Base-by-base conservation (phyloP, 2,797 vertebrate species). In the Cygnus olor region DNA sequence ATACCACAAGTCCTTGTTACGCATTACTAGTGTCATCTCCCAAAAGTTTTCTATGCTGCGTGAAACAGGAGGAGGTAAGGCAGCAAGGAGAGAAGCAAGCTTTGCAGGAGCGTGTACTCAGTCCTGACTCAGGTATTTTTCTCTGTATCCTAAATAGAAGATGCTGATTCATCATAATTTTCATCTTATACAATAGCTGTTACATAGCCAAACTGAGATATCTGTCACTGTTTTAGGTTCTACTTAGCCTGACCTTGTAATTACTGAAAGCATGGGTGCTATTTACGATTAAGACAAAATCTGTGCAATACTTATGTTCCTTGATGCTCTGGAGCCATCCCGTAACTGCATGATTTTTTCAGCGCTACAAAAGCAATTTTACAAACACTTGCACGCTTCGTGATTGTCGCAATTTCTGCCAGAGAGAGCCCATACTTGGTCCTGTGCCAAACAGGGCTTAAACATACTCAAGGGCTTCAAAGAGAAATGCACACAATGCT, bases 401-500 rank as follows among this genome's bases (percentile, higher is more conserved):
- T 40, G 56, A 92, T 47, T 92, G 72, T 83, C 3, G 0, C 86
- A 72, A 20, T 92, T 93, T 88, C 94, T 97, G 90, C 92, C 90
- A 95, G 76, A 93, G 89, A 93, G 58, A 79, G 61, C 70, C 79
- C 73, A 84, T 70, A 70, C 73, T 90, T 97, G 96, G 93, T 92
- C 57, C 76, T 84, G 51, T 95, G 94, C 95, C 96, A 96, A 91
- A 80, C 70, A 64, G 63, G 77, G 95, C 79, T 96, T 96, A 95
- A 95, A 90, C 81, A 73, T 21, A 81, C 87, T 91, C 84, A 88
- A 88, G 89, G 95, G 95, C 94, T 94, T 95, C 96, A 95, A 95
- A 96, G 94, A 95, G 93, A 96, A 93, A 96, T 57, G 81, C 94
- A 90, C 70, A 93, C 95, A 97, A 89, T 85, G 87, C 85, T 94